phyloP scores from a whole-genome alignment of 2,113 vertebrate species.

The Acanthisitta chloris region DNA sequence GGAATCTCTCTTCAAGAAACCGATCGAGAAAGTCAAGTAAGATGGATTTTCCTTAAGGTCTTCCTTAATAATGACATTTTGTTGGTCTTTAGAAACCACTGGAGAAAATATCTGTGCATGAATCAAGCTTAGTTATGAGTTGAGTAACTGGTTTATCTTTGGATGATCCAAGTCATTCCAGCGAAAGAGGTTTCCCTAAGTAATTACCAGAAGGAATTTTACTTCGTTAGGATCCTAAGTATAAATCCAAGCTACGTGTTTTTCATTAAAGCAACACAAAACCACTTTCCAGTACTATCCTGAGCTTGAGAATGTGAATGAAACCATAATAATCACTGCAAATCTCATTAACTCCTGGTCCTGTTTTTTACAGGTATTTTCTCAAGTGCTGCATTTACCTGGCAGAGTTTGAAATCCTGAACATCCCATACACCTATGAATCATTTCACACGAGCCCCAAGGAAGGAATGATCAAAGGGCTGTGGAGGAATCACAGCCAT shows the following conservation, averaged over 20 bases:
- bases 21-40: constrained; percentile 84
- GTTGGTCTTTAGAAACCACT: neutral
- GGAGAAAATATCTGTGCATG: neutral
- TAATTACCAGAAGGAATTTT: neutral
- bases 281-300: neutral
- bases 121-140: neutral
- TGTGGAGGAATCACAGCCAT: constrained; percentile 96
- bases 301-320: neutral
- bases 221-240: neutral
- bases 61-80: neutral
- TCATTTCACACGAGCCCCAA: constrained; percentile 91
- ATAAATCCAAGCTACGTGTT: neutral
- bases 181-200: neutral
- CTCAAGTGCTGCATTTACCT: constrained; percentile 89
- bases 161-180: neutral
- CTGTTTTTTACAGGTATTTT: constrained; percentile 77
- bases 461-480: constrained; percentile 94
- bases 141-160: neutral
- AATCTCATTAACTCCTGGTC: neutral
- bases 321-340: neutral
- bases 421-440: constrained; percentile 90
- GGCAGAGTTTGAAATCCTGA: constrained; percentile 87
- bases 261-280: neutral
- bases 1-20: constrained; percentile 84
- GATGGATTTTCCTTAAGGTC: neutral